These are phyloP conservation scores for Temnothorax curvispinosus DNA, from an alignment of 1,140 invertebrate genomes.

Conservation along the genomic window DNA sequence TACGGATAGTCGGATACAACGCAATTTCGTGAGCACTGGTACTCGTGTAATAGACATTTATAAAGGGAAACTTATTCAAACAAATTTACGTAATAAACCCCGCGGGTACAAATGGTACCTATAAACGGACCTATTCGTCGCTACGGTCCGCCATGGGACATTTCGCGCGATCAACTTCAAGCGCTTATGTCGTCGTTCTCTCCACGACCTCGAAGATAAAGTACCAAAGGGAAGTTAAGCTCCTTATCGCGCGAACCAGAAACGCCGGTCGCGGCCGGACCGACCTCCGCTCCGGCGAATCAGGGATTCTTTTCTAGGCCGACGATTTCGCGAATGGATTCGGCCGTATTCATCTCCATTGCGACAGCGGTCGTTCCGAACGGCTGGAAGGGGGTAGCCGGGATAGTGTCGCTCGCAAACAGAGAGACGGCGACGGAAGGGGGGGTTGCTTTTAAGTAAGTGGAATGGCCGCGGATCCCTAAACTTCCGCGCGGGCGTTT, in stretches of 20 bases:
- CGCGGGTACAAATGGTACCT: background rate
- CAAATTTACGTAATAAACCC: background rate
- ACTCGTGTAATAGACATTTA: background rate
- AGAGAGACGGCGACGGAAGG: background rate
- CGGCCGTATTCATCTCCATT: constrained; percentile 49
- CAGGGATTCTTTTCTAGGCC: constrained; percentile 15
- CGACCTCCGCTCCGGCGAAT: constrained; percentile 10
- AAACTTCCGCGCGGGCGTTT: background rate
- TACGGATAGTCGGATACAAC: background rate
- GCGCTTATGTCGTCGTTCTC: constrained; percentile 12
- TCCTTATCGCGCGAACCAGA: constrained; percentile 50
- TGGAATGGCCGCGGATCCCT: background rate
- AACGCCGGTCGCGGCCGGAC: constrained; percentile 34
- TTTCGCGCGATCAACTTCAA: constrained; percentile 39
- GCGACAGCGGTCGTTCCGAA: background rate
- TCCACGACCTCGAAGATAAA: constrained; percentile 41
- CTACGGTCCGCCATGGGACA: background rate
- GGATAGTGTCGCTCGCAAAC: constrained; percentile 34
- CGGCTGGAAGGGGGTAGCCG: background rate
- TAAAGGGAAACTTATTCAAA: background rate
- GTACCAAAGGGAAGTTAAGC: constrained; percentile 53
- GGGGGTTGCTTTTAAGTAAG: constrained; percentile 59
- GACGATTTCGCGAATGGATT: constrained; percentile 36
- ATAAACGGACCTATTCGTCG: background rate
- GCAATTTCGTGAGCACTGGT: background rate